Percentiles rank a stretch among this genome's conserved stretches.
Conservation (phyloP, 2,797 vertebrate genomes). For the Hephaestus fuliginosus region DNA sequence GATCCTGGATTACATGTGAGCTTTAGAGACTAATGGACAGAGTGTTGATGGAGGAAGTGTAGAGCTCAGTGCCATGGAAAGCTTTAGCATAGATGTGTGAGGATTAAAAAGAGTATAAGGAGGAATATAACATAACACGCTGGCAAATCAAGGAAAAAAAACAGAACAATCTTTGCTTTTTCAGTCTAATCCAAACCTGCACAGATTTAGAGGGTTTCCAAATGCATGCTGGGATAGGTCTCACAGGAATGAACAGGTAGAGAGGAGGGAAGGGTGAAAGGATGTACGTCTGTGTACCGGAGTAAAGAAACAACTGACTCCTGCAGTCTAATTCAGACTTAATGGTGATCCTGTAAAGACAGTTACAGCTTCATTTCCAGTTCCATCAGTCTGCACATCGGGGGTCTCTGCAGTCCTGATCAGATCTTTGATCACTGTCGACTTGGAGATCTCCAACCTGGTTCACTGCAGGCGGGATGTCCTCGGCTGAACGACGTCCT, state of each 20-base stretch:
- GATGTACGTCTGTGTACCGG: too few species aligned
- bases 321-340: background rate
- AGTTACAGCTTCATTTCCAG: background rate
- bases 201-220: background rate
- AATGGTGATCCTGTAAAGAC: background rate
- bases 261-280: background rate
- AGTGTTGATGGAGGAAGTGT: background rate
- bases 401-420: background rate
- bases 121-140: background rate
- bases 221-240: background rate
- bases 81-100: background rate
- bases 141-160: background rate
- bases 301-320: background rate
- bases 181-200: background rate
- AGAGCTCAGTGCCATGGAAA: background rate
- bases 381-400: background rate
- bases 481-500: constrained; percentile 33
- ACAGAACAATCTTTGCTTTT: background rate
- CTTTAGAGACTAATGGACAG: constrained; percentile 12
- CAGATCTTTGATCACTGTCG: background rate
- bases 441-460: too few species aligned
- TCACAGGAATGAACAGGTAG: background rate
- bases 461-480: background rate
- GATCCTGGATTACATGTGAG: constrained; percentile 45
- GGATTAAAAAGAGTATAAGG: constrained; percentile 13